Evolutionary conservation across 2,888 invertebrate species (phyloP), one percentile per base, ranked within the genome.

Genomic region (Calameuta idolon): DNA sequence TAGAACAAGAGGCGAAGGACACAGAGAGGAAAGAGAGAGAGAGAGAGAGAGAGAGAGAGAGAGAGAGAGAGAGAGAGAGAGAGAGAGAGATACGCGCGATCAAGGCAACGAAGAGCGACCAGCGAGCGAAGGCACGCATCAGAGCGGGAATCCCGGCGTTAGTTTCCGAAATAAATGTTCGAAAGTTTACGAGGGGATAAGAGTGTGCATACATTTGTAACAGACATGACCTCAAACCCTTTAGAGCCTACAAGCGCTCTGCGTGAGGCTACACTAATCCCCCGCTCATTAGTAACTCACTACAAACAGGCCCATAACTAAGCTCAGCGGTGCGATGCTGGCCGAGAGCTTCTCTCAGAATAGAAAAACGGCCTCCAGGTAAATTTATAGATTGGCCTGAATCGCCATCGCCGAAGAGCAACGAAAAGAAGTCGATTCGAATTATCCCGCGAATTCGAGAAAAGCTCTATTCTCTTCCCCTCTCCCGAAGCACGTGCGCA

Each of bases 281-380:
- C 79, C 81, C 82, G 82, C 84, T 86, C 86, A 88, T 89, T 88
- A 88, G 88, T 88, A 86, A 86, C 85, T 83, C 87, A 82, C 83
- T 82, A 86, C 80, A 83, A 83, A 85, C 86, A 82, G 81, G 79
- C 82, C 82, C 85, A 85, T 84, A 83, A 85, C 86, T 85, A 85
- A 84, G 78, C 77, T 79, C 80, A 76, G 30, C 68, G 69, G 73
- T 73, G 69, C 74, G 69, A 30, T 1, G 69, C 40, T 15, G 4
- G 40, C 40, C 30, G 69, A 33, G 69, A 69, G 75, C 69, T 77
- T 69, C 69, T 71, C 77, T 77, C 77, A 30, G 77, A 77, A 77
- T 77, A 77, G 77, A 77, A 77, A 55, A 40, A 30, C 69, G n/a
- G 37, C n/a, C 37, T 35, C 40, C 40, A 40, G 69, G 77, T 37